A percentile compares a stretch with the other conserved stretches of the same genome.
phyloP scores from a whole-genome alignment of 53 echinoderm and acorn worm species.

The Mesocentrotus franciscanus region DNA sequence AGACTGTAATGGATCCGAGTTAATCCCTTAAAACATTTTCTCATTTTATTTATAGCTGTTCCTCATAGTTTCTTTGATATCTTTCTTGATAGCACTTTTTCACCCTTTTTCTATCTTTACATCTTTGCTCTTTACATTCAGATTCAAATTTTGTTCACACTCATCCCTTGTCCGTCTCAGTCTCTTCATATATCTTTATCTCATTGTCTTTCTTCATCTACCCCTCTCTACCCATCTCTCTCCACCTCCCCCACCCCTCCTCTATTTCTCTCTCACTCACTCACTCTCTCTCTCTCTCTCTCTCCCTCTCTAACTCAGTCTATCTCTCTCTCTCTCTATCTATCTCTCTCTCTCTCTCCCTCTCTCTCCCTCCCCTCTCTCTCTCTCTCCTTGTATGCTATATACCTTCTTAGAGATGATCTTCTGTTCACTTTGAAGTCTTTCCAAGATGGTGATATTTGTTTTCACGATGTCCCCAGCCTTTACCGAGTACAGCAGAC shows the following conservation, averaged over 20 bases:
- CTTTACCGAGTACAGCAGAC: conserved; percentile 81
- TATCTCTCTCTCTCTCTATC: background rate
- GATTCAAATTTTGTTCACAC: too few species aligned
- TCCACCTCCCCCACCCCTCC: too few species aligned
- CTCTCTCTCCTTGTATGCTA: too few species aligned
- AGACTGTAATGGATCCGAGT: too few species aligned
- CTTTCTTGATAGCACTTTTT: background rate
- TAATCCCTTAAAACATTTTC: background rate
- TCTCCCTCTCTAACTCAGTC: too few species aligned
- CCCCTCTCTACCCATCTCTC: too few species aligned
- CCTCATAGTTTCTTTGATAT: background rate
- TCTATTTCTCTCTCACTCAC: background rate
- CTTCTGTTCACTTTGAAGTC: conserved; percentile 67
- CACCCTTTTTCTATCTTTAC: background rate
- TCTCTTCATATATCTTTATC: too few species aligned
- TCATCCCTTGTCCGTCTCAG: too few species aligned
- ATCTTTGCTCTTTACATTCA: too few species aligned
- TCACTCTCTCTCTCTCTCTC: background rate
- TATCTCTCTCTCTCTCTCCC: background rate
- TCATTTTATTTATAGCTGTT: background rate
- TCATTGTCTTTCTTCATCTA: background rate
- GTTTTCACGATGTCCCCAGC: conserved; percentile 76
- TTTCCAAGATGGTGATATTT: conserved; percentile 72
- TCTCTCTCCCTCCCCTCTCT: too few species aligned
- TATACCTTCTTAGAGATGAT: conserved; percentile 81